Evolutionary conservation across 2,888 invertebrate species (phyloP).

Genomic region (Scelioninae gen. 2): DNA sequence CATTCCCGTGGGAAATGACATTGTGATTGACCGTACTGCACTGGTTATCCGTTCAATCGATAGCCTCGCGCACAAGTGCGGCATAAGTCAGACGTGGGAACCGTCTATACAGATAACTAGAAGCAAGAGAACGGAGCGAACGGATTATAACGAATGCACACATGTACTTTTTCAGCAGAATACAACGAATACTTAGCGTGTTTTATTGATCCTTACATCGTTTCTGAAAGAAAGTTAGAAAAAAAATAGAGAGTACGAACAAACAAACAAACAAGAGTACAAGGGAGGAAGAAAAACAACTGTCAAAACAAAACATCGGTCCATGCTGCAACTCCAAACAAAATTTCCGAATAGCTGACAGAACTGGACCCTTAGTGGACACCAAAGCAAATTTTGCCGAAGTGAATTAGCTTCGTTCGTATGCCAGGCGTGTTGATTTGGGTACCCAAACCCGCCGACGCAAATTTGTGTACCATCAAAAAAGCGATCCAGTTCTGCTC

Average conservation of each 20-base stretch:
- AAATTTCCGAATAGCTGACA: constrained; percentile 21
- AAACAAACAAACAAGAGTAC: constrained; percentile 19
- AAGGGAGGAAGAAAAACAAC: constrained; percentile 12
- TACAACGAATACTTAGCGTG: constrained; percentile 48
- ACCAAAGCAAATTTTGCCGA: not conserved
- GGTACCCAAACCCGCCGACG: not conserved
- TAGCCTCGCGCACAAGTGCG: constrained; percentile 31
- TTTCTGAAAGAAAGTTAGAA: constrained; percentile 41
- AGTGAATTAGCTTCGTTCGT: not conserved
- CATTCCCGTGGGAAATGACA: constrained; percentile 22
- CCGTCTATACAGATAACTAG: constrained; percentile 62
- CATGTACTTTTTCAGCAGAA: constrained; percentile 51
- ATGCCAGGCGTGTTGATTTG: not conserved
- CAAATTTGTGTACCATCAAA: not conserved
- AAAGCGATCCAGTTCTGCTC: constrained; percentile 34
- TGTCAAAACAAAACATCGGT: constrained; percentile 39
- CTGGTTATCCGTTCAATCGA: constrained; percentile 37
- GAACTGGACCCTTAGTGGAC: constrained; percentile 22
- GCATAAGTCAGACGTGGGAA: constrained; percentile 64
- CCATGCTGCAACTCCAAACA: constrained; percentile 36
- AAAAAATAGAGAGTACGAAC: constrained; percentile 12
- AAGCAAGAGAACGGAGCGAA: constrained; percentile 65
- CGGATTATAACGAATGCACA: constrained; percentile 53
- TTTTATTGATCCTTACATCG: constrained; percentile 42
- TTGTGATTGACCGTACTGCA: constrained; percentile 32